Evolutionary conservation across 2,113 vertebrate genomes (phyloP).

Genomic region (Coptodon bakossiorum): DNA sequence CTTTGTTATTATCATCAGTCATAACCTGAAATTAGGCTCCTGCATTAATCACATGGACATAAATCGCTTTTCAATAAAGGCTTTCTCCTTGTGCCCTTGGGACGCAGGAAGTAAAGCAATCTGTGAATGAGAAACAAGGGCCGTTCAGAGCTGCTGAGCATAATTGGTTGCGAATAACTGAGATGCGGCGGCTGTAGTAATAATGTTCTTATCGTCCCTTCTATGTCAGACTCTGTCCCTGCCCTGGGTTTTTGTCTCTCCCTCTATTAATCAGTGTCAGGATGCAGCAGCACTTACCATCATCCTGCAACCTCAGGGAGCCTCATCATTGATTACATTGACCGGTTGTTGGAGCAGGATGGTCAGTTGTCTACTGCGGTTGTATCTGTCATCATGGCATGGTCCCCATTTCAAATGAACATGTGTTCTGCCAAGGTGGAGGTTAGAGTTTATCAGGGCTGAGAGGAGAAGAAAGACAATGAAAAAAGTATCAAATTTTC

Average conservation of each 20-base stretch:
- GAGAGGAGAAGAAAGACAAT: not conserved
- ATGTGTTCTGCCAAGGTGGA: constrained; percentile 21
- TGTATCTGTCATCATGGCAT: constrained; percentile 14
- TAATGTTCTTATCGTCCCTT: constrained; percentile 52
- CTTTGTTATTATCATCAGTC: constrained; percentile 20
- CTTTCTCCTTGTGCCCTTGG: constrained; percentile 34
- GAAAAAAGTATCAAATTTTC: not conserved
- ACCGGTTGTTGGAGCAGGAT: constrained; percentile 6
- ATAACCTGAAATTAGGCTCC: constrained; percentile 4
- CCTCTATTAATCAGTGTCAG: constrained; percentile 53
- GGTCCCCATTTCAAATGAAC: constrained; percentile 20
- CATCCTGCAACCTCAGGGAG: constrained; percentile 23
- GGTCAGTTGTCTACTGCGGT: constrained; percentile 26
- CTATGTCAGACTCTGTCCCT: constrained; percentile 22
- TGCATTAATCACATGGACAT: constrained; percentile 33
- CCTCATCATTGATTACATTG: constrained; percentile 41
- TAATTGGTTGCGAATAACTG: constrained; percentile 59
- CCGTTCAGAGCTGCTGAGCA: constrained; percentile 2
- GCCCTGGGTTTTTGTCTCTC: constrained; percentile 19
- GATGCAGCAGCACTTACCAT: constrained; percentile 5
- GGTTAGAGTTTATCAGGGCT: constrained; percentile 12
- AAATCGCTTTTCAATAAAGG: constrained; percentile 42
- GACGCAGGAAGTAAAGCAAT: constrained; percentile 26
- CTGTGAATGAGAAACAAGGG: constrained; percentile 36
- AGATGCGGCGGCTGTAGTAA: constrained; percentile 29